phyloP scores from a whole-genome alignment of 2,888 invertebrate species.

The Tenthredo scrophulariae region DNA sequence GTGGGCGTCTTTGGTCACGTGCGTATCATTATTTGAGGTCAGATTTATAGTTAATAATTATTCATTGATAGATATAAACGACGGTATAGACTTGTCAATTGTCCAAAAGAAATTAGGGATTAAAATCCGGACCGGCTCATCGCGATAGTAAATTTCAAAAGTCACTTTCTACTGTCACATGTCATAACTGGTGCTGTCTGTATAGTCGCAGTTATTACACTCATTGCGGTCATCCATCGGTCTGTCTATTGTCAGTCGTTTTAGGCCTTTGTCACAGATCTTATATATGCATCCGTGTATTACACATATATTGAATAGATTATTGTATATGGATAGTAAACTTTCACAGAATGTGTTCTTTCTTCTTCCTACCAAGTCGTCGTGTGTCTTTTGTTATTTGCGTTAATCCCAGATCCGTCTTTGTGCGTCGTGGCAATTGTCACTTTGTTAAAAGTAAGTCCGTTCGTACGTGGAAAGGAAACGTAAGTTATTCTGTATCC shows the following conservation, averaged over 20 bases:
- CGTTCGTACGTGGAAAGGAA: neutral
- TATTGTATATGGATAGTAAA: conserved; percentile 11
- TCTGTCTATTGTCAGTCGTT: conserved; percentile 28
- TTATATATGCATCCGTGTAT: neutral
- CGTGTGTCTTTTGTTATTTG: neutral
- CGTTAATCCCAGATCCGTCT: conserved; percentile 34
- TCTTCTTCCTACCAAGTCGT: neutral
- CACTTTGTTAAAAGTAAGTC: neutral
- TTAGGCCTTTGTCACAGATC: neutral
- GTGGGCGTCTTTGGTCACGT: conserved; percentile 47
- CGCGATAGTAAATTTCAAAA: conserved; percentile 42
- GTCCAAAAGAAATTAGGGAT: neutral
- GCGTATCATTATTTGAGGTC: neutral
- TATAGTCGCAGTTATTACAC: conserved; percentile 6
- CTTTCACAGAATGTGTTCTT: neutral
- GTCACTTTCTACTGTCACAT: conserved; percentile 63
- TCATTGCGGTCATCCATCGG: neutral
- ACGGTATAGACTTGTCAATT: neutral
- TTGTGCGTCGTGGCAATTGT: conserved; percentile 1
- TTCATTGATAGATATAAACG: neutral
- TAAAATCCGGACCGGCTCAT: neutral
- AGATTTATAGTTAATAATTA: conserved; percentile 14
- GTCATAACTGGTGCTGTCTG: conserved; percentile 30
- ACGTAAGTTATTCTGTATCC: neutral
- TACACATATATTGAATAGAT: neutral